Percentiles rank a stretch among this genome's conserved stretches.
These are phyloP conservation scores for Molothrus aeneus DNA, from an alignment of 2,797 vertebrate species.

Conservation along the genomic window DNA sequence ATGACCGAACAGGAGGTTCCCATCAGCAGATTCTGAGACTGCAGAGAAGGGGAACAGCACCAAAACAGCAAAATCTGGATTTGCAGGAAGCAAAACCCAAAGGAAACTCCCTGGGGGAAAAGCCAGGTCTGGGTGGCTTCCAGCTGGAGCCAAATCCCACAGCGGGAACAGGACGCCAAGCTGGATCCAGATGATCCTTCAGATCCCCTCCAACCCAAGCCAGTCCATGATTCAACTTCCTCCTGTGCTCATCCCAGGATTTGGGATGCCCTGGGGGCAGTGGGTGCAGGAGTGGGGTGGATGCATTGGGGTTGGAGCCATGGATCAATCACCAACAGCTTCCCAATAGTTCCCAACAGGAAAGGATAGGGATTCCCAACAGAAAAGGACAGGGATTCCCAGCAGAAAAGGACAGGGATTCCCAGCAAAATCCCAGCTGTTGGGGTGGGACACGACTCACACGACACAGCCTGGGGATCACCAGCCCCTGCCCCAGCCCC, in stretches of 20 bases:
- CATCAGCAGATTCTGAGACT: accelerated
- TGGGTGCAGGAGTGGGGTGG: accelerated
- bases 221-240: not conserved
- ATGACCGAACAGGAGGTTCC: not conserved
- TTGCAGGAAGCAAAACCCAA: not conserved
- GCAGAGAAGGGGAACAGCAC: not conserved
- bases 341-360: accelerated
- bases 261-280: not conserved
- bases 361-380: not conserved
- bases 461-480: not conserved
- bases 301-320: accelerated
- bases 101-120: not conserved
- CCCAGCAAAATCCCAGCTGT: not conserved
- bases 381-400: too few species aligned
- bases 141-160: not conserved
- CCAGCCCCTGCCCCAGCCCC: not conserved
- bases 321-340: accelerated
- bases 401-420: not conserved
- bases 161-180: not conserved
- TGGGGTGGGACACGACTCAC: accelerated
- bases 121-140: not conserved
- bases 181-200: not conserved
- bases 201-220: not conserved
- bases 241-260: not conserved
- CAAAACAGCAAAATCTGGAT: not conserved